Evolutionary conservation across 2,888 invertebrate species (phyloP).

Genomic region (Craniophora ligustri): DNA sequence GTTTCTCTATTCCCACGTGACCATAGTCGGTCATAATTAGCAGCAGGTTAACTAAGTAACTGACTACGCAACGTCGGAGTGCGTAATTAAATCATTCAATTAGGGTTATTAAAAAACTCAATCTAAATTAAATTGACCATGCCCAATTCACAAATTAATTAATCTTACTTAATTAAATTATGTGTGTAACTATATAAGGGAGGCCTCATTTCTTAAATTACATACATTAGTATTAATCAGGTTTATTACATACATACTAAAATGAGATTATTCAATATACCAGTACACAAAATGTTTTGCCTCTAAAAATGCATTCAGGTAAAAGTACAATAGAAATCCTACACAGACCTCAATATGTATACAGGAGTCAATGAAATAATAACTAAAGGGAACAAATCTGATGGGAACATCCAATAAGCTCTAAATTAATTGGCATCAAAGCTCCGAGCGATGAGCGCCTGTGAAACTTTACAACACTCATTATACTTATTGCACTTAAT

Average conservation of each 20-base stretch:
- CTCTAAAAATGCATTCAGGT: background rate
- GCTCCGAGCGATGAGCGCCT: slow-evolving; percentile 30
- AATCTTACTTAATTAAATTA: slow-evolving; percentile 57
- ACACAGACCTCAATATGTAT: background rate
- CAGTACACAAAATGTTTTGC: background rate
- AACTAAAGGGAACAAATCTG: slow-evolving; percentile 27
- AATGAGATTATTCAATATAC: background rate
- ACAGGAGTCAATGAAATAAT: background rate
- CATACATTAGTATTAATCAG: slow-evolving; percentile 25
- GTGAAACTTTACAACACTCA: slow-evolving; percentile 45
- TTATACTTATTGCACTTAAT: slow-evolving; percentile 52
- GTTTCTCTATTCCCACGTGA: slow-evolving; percentile 42
- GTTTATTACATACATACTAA: background rate
- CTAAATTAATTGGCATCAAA: slow-evolving; percentile 54
- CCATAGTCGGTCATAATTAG: slow-evolving; percentile 49
- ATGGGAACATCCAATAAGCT: slow-evolving; percentile 50
- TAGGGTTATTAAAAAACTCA: slow-evolving; percentile 66
- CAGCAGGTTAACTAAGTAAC: slow-evolving; percentile 44
- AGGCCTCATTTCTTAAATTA: slow-evolving; percentile 41
- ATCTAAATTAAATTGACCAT: slow-evolving; percentile 66
- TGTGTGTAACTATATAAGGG: slow-evolving; percentile 34
- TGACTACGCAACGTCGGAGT: slow-evolving; percentile 46
- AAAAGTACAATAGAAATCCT: background rate
- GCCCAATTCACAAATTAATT: slow-evolving; percentile 65
- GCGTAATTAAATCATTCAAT: slow-evolving; percentile 67